Evolutionary conservation across 2,113 vertebrate species (phyloP).

Genomic region (Felis chaus): DNA sequence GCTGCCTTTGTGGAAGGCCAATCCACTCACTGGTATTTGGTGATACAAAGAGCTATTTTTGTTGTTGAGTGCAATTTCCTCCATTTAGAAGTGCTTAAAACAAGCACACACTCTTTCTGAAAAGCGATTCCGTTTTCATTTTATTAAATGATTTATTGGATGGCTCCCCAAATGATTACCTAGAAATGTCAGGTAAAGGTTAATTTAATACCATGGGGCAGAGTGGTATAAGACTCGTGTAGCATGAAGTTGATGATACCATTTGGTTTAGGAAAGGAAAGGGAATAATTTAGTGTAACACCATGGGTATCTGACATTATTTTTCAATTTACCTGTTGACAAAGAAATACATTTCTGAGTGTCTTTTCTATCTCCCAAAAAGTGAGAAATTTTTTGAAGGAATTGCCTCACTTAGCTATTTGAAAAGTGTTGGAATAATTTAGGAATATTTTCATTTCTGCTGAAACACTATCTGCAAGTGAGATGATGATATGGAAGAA

Average conservation of each 20-base stretch:
- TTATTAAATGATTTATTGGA: conserved; percentile 79
- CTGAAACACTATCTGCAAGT: neutral
- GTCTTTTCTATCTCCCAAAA: neutral
- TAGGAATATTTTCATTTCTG: conserved; percentile 23
- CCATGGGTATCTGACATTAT: conserved; percentile 27
- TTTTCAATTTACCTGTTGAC: conserved; percentile 53
- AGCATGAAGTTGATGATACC: conserved; percentile 54
- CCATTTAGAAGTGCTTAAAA: conserved; percentile 54
- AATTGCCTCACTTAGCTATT: neutral
- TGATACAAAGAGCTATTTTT: conserved; percentile 54
- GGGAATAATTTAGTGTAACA: conserved; percentile 49
- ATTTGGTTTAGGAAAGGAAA: conserved; percentile 70
- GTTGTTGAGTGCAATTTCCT: conserved; percentile 1
- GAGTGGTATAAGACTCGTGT: conserved; percentile 43
- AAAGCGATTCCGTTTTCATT: conserved; percentile 71
- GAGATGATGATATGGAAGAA: neutral
- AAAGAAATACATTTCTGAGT: conserved; percentile 49
- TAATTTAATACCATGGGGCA: conserved; percentile 76
- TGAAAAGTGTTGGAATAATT: conserved; percentile 38
- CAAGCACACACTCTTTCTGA: conserved; percentile 49
- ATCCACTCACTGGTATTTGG: neutral
- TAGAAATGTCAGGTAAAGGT: conserved; percentile 81
- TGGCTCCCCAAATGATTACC: conserved; percentile 74
- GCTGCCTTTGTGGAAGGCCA: neutral
- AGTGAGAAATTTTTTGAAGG: conserved; percentile 28